These are phyloP conservation scores for Arnoldichthys spilopterus DNA, from an alignment of 2,797 vertebrate species.

Conservation along the genomic window DNA sequence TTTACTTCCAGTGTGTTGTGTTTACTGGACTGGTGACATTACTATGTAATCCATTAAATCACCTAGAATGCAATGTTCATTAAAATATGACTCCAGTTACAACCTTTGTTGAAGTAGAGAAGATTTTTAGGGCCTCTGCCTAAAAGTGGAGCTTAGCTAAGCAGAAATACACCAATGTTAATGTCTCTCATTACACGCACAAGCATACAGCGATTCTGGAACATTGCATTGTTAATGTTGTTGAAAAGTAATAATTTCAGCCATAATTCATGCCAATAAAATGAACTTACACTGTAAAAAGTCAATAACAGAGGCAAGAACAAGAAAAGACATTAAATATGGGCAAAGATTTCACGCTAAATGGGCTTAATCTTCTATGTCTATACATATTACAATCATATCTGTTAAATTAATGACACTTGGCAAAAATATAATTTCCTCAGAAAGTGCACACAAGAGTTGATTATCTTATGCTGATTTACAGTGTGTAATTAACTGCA, in stretches of 20 bases:
- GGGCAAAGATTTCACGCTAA: neutral
- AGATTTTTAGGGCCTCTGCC: neutral
- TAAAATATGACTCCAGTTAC: neutral
- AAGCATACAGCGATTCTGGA: neutral
- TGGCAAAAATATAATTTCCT: slow-evolving; percentile 10
- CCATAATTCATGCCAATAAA: slow-evolving; percentile 3
- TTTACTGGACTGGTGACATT: too few relatives aligned
- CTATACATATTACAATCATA: neutral
- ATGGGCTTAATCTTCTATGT: neutral
- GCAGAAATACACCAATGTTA: slow-evolving; percentile 4
- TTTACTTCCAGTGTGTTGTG: too few relatives aligned
- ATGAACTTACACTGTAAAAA: neutral
- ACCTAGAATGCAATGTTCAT: too few relatives aligned
- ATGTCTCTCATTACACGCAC: neutral
- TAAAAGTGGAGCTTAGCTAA: neutral
- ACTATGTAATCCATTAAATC: too few relatives aligned
- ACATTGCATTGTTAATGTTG: neutral
- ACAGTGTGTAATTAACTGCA: neutral
- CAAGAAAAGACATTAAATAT: slow-evolving; percentile 1
- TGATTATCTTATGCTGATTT: neutral
- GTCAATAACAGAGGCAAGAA: neutral
- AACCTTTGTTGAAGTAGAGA: neutral
- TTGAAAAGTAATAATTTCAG: slow-evolving; percentile 1
- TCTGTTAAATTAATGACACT: slow-evolving; percentile 7
- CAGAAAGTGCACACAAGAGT: neutral